phyloP scores from a whole-genome alignment of 2,113 vertebrate species.

The Ctenodactylus gundi region DNA sequence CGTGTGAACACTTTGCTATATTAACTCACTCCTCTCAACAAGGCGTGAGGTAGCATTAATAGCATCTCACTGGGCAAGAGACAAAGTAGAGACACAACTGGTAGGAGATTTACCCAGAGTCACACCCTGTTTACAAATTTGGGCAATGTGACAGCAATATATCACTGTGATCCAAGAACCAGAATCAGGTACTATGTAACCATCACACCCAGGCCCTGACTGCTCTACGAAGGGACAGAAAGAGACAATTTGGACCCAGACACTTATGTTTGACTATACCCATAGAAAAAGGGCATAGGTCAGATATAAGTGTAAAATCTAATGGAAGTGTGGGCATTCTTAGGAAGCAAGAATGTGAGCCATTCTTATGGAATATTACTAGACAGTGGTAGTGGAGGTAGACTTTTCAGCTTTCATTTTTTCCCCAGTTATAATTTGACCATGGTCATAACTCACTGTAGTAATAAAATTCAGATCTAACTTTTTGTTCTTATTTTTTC shows the following conservation, averaged over 20 bases:
- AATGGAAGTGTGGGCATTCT: neutral
- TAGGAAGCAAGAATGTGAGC: neutral
- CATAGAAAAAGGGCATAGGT: neutral
- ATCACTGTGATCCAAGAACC: too few relatives aligned
- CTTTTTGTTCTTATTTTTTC: constrained; percentile 20
- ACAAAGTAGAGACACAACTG: neutral
- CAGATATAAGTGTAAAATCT: neutral
- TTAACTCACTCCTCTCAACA: neutral
- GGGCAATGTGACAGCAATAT: neutral
- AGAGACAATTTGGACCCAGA: neutral
- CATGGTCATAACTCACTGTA: neutral
- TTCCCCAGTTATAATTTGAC: neutral
- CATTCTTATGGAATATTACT: neutral
- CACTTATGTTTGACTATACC: neutral
- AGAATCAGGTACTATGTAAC: too few relatives aligned
- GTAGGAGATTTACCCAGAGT: neutral
- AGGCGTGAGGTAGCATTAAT: neutral
- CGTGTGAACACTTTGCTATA: neutral
- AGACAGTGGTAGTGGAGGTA: neutral
- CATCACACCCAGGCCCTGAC: rapidly evolving
- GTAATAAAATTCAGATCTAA: neutral
- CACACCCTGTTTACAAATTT: neutral
- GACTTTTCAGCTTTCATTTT: neutral
- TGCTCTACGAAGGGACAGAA: neutral
- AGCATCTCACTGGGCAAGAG: neutral